Conservation (phyloP, 2,888 invertebrate genomes). For the Hirtodrosophila cameraria region DNA sequence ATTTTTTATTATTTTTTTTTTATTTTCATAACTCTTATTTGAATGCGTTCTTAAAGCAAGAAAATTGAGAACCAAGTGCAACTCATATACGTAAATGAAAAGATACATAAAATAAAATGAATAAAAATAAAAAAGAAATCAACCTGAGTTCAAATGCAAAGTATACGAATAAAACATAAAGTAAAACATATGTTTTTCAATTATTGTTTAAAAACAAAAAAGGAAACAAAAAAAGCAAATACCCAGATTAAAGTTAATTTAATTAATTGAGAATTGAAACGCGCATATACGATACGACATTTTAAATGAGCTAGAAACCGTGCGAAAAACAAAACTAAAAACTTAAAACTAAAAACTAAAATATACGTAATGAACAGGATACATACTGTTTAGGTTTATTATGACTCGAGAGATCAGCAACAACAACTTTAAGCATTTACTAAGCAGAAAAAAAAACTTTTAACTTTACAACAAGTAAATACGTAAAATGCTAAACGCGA, state of each 20-base stretch:
- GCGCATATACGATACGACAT: constrained; percentile 82
- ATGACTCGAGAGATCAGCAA: constrained; percentile 37
- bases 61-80: constrained; percentile 58
- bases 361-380: constrained; percentile 69
- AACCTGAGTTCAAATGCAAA: constrained; percentile 85
- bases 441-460: constrained; percentile 68
- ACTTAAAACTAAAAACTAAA: constrained; percentile 23
- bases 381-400: constrained; percentile 49
- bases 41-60: constrained; percentile 35
- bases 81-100: constrained; percentile 76
- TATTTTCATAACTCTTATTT: constrained; percentile 37
- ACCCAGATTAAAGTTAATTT: constrained; percentile 70
- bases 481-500: constrained; percentile 55
- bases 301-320: constrained; percentile 73
- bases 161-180: constrained; percentile 83
- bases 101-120: constrained; percentile 50
- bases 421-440: constrained; percentile 71
- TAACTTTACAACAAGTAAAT: constrained; percentile 41
- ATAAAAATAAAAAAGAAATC: constrained; percentile 62
- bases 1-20: constrained; percentile 28
- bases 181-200: constrained; percentile 62
- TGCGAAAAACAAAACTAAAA: constrained; percentile 34
- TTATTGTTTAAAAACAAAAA: constrained; percentile 68
- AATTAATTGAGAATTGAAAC: constrained; percentile 71
- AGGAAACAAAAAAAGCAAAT: constrained; percentile 35